Conservation (phyloP, 2,113 vertebrate species). For the Rafetus swinhoei region DNA sequence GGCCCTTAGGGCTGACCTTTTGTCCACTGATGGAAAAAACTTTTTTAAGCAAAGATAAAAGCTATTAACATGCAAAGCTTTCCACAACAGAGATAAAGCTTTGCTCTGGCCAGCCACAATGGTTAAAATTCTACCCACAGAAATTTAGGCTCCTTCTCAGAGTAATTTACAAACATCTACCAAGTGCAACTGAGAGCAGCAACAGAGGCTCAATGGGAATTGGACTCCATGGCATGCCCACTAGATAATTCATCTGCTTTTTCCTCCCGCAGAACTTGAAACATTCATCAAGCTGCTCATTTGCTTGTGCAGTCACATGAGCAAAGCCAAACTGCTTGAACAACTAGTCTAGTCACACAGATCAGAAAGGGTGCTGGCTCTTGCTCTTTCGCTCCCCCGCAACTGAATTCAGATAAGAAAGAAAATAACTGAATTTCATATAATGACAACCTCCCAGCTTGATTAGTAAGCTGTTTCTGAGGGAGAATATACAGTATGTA, state of each 20-base stretch:
- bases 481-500: background rate
- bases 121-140: background rate
- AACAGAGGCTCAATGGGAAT: background rate
- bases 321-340: background rate
- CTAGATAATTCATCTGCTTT: background rate
- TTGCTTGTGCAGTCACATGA: background rate
- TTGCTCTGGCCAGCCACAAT: background rate
- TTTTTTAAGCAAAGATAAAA: background rate
- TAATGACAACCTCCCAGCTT: background rate
- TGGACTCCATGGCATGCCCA: background rate
- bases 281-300: background rate
- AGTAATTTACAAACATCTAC: background rate
- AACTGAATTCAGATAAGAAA: background rate
- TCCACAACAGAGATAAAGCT: background rate
- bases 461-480: background rate
- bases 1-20: background rate
- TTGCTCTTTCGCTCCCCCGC: background rate
- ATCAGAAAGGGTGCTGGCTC: background rate
- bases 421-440: background rate
- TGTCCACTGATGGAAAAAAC: background rate
- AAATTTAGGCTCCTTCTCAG: background rate
- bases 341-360: background rate
- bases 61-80: background rate
- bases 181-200: background rate
- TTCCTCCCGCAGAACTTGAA: background rate